Conservation (phyloP, 2,888 invertebrate species). For the Gari tellinella region DNA sequence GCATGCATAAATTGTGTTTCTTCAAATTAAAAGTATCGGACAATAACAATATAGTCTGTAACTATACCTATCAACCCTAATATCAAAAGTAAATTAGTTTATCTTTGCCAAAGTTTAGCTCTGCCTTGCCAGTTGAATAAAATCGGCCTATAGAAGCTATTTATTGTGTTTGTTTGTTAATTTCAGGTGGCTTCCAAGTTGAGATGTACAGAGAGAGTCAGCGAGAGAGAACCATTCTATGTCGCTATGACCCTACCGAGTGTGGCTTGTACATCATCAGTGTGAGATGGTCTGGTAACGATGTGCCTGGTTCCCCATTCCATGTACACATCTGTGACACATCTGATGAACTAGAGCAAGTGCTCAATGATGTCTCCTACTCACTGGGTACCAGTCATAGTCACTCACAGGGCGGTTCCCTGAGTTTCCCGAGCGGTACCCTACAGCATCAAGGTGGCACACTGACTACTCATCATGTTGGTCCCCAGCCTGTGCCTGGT, state of each 20-base stretch:
- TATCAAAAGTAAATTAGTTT: too few species aligned
- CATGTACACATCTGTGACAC: conserved; percentile 99
- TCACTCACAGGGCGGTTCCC: conserved; percentile 18
- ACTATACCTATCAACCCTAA: too few species aligned
- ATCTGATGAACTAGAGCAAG: conserved; percentile 92
- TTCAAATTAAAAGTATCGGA: too few species aligned
- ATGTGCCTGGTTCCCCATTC: conserved; percentile 99
- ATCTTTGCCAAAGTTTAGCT: too few species aligned
- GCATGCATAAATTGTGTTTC: too few species aligned
- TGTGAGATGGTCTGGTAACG: conserved; percentile 98
- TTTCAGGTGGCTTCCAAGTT: conserved; percentile 96
- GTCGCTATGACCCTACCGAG: conserved; percentile 99
- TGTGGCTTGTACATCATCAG: conserved; percentile 99
- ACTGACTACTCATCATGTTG: not conserved
- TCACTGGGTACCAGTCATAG: conserved; percentile 40
- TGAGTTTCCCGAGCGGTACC: not conserved
- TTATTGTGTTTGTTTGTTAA: too few species aligned
- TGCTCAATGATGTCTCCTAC: conserved; percentile 67
- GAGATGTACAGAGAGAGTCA: conserved; percentile 99
- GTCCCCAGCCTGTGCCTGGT: conserved; percentile 25
- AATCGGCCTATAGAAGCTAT: too few species aligned
- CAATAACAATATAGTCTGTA: too few species aligned
- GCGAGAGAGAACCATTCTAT: conserved; percentile 98
- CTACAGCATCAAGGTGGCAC: too few species aligned
- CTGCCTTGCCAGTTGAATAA: too few species aligned